Base-by-base conservation (phyloP, 1,140 invertebrate genomes). In the Paralvinella palmiformis region DNA sequence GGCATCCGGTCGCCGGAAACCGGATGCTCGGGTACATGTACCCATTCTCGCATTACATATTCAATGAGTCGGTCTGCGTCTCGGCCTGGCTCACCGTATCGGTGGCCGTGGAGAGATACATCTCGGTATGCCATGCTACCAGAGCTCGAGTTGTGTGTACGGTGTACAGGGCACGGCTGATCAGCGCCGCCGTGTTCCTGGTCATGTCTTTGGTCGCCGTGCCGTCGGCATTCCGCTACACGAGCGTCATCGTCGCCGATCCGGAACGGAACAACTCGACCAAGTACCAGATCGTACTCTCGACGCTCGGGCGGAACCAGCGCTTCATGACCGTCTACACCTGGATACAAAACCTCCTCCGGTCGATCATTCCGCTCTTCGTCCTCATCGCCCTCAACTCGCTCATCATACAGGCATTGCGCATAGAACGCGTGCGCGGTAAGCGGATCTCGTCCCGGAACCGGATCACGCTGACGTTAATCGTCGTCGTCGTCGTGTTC, bases 401-500 rank as follows among this genome's bases (percentile, higher is more conserved):
- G 37, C 87, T 88, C 69, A 83, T 90, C 33, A 85, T 90, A 13
- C 77, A 83, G 60, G 83, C 88, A 13, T 86, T 90, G 3, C 84
- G 74, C 50, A 70, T 69, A 68, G 71, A 73, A 63, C 68, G 71
- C 13, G 58, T 60, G 4, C 50, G 10, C 7, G 58, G 58, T 4
- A 60, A 60, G 58, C 45, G 41, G 7, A 44, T 33, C 32, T 6
- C 33, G 17, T 31, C 58, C 33, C 17, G 35, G 33, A 60, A 76
- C 45, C 68, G 87, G 36, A 88, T 91, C 57, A 90, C 89, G 1
- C 82, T 89, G 4, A 89, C 88, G 70, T 79, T 91, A 33, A 88
- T 91, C 52, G 85, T 86, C 1, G 87, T 91, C 2, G 87, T 91
- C 1, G 79, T 90, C 1, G 79, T 88, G 60, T 90, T 90, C 73